Evolutionary conservation across 2,113 vertebrate genomes (phyloP).

Genomic region (Ivindomyrus marchei): DNA sequence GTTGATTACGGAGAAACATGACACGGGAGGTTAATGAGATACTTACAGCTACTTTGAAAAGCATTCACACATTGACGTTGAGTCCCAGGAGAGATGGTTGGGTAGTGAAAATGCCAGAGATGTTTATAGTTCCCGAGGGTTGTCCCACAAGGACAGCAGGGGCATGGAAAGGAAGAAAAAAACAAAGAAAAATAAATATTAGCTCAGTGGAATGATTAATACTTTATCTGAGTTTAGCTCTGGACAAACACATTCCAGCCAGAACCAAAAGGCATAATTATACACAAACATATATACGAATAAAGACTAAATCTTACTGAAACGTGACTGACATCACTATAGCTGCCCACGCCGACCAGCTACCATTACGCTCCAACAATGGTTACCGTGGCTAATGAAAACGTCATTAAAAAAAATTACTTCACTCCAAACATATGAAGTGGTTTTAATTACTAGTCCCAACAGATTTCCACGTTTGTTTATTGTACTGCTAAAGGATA

Average conservation of each 20-base stretch:
- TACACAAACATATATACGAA: background rate
- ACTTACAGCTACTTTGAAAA: conserved; percentile 56
- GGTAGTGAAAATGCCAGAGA: background rate
- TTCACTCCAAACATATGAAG: background rate
- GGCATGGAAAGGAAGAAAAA: background rate
- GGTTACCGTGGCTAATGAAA: background rate
- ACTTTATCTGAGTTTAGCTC: background rate
- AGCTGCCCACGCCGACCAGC: background rate
- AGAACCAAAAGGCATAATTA: no score
- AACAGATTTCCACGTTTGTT: background rate
- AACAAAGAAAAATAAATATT: background rate
- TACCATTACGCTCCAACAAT: background rate
- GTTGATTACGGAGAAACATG: background rate
- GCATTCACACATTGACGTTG: conserved; percentile 16
- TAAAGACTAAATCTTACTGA: background rate
- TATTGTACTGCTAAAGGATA: background rate
- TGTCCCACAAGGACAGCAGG: background rate
- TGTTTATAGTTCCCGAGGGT: conserved; percentile 22
- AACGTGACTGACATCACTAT: background rate
- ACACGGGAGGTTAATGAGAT: background rate
- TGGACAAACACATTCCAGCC: background rate
- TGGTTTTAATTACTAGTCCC: background rate
- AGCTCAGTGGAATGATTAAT: background rate
- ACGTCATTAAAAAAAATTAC: background rate
- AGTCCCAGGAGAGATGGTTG: conserved; percentile 7